Base-by-base conservation (phyloP, 1,140 invertebrate species). In the Physella acuta region DNA sequence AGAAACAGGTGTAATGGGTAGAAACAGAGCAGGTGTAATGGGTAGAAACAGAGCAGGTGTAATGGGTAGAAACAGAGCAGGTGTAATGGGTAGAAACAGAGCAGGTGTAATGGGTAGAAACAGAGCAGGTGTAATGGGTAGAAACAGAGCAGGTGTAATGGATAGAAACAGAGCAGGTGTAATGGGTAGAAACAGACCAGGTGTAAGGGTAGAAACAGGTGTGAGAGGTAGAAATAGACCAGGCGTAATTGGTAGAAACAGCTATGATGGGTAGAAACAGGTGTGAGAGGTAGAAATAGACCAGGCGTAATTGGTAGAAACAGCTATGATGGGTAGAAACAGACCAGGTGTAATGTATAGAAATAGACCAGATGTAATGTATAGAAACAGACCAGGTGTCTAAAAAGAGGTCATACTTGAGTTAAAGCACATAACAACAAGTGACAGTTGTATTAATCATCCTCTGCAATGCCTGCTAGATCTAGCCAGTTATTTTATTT, bases 81-180 rank as follows among this genome's bases (percentile, higher is more conserved):
- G 39, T 2, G 44, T 11, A 44, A n/a, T 24, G 24, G 24, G 61
- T 24, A 39, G 39, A 30, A 63, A 24, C n/a, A 30, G 31, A 30
- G 33, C n/a, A 20, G 37, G 11, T 8, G 30, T 3, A 44, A 44
- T 4, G 37, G 30, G 24, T 24, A 44, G 11, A 44, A 26, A 31
- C n/a, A 44, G 31, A 39, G 37, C n/a, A 39, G 33, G 61, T 14
- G 28, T n/a, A 39, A 44, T 31, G 44, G 24, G 39, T 24, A 44
- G 61, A 36, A 26, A 11, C 2, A 44, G 31, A 37, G 37, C n/a
- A 39, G 39, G 61, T 24, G 5, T 24, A 8, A 39, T 2, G 16
- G 37, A 63, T n/a, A 31, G 30, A 26, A 37, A 63, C n/a, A 31
- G 30, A 44, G 61, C n/a, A 30, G 24, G 61, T 24, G 61, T n/a